Evolutionary conservation across 2,113 vertebrate species (phyloP).

Genomic region (Hydrochoerus hydrochaeris): DNA sequence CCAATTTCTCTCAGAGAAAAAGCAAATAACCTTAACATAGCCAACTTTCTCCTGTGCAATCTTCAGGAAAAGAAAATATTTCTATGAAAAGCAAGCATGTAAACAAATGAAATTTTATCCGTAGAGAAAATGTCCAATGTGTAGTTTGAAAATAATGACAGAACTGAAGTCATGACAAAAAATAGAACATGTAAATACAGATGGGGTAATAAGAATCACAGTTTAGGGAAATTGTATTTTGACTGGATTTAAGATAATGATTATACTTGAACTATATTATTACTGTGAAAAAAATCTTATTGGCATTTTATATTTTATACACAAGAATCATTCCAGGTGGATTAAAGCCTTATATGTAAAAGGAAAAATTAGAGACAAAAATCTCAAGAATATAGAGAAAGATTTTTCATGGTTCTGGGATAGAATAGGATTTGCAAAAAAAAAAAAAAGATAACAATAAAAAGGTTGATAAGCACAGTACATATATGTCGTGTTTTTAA

Average conservation of each 20-base stretch:
- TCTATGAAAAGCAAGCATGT: background rate
- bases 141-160: background rate
- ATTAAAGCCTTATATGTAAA: background rate
- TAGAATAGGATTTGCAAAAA: background rate
- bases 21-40: background rate
- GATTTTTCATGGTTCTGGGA: background rate
- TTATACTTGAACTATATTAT: too few relatives aligned
- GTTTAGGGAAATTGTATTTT: too few relatives aligned
- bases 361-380: background rate
- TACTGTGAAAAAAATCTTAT: too few relatives aligned
- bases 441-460: background rate
- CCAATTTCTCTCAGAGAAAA: background rate
- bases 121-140: background rate
- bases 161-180: background rate
- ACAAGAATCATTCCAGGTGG: background rate
- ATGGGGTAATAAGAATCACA: background rate
- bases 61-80: background rate
- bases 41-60: background rate
- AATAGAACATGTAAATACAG: background rate
- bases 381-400: background rate
- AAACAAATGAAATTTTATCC: background rate
- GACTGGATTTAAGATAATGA: too few relatives aligned
- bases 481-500: too few relatives aligned
- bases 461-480: too few relatives aligned
- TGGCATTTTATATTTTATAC: too few relatives aligned